Conservation (phyloP, 2,888 invertebrate genomes). For the Drosophila yooni region DNA sequence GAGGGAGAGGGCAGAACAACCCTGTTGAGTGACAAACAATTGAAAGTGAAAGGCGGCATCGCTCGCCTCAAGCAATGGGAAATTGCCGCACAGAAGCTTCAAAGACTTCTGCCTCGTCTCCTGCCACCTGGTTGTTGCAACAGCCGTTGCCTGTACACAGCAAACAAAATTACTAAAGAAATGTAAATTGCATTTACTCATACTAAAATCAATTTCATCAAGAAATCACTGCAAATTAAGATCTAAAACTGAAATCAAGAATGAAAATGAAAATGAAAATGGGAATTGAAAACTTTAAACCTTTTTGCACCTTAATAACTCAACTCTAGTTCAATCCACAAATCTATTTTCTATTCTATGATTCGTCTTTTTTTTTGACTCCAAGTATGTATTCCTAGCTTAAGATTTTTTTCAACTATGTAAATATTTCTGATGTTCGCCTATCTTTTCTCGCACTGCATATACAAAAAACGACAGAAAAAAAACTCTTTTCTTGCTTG, state of each 20-base stretch:
- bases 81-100: constrained; percentile 8
- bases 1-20: constrained; percentile 53
- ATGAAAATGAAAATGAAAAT: background rate
- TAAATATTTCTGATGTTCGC: background rate
- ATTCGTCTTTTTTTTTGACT: background rate
- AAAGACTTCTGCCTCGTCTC: constrained; percentile 1
- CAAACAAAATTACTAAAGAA: background rate
- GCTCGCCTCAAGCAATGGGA: constrained; percentile 1
- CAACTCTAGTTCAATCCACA: background rate
- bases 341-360: background rate
- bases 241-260: background rate
- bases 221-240: background rate
- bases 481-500: constrained; percentile 11
- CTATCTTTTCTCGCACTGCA: background rate
- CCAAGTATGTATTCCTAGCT: background rate
- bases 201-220: background rate
- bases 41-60: constrained; percentile 71
- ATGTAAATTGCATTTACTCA: background rate
- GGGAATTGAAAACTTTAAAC: background rate
- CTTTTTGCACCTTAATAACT: background rate
- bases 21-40: constrained; percentile 79
- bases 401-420: too few relatives aligned
- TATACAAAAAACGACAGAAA: background rate
- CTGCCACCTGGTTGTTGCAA: constrained; percentile 6
- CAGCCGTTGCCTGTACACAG: constrained; percentile 25